These are phyloP conservation scores for Clostera curtula DNA, from an alignment of 2,888 invertebrate genomes.

Conservation along the genomic window DNA sequence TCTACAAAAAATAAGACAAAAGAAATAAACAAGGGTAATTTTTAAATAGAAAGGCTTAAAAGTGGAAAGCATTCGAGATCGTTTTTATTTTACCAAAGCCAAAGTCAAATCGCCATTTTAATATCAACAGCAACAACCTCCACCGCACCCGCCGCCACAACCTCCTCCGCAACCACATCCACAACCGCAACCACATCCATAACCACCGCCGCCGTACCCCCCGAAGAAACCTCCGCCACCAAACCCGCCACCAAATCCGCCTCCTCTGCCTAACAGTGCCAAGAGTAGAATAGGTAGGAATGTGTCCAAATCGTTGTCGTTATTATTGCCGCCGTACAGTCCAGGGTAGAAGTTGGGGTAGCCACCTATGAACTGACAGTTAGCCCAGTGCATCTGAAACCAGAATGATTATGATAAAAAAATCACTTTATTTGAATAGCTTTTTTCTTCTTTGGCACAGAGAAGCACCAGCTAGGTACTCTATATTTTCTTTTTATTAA, in stretches of 20 bases:
- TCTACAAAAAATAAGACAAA: too few relatives aligned
- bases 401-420: constrained; percentile 4
- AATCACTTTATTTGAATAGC: too few relatives aligned
- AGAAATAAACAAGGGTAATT: too few relatives aligned
- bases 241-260: constrained; percentile 15
- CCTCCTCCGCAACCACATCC: constrained; percentile 15
- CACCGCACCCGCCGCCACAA: constrained; percentile 11
- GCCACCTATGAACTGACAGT: constrained; percentile 25
- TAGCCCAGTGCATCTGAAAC: constrained; percentile 33
- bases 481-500: too few relatives aligned
- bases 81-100: too few relatives aligned
- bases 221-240: constrained; percentile 10
- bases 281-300: constrained; percentile 37
- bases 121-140: too few relatives aligned
- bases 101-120: too few relatives aligned
- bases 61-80: too few relatives aligned
- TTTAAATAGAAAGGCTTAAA: too few relatives aligned
- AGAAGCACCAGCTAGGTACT: too few relatives aligned
- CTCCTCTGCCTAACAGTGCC: constrained; percentile 17
- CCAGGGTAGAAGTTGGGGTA: constrained; percentile 18
- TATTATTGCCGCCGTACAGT: constrained; percentile 10
- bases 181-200: constrained; percentile 15
- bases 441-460: too few relatives aligned
- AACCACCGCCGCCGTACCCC: constrained; percentile 19
- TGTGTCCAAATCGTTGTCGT: constrained; percentile 28